phyloP scores from a whole-genome alignment of 2,113 vertebrate genomes.

The Pungitius pungitius region DNA sequence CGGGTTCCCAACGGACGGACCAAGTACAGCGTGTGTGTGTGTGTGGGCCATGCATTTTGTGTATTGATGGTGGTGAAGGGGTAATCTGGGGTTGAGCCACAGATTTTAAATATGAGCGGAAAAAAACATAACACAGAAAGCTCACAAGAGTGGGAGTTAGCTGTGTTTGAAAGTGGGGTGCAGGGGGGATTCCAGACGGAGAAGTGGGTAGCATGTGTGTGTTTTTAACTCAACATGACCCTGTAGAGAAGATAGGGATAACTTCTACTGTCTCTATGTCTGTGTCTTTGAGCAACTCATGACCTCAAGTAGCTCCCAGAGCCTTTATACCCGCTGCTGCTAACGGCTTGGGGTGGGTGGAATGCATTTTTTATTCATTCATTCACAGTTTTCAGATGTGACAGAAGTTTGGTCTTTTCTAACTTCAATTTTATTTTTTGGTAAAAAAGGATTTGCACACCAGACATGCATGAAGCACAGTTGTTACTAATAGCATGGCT shows the following conservation, averaged over 20 bases:
- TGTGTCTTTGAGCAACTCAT: neutral
- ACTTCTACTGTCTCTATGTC: neutral
- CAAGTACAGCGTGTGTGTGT: slow-evolving; percentile 22
- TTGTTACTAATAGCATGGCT: neutral
- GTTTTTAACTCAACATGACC: neutral
- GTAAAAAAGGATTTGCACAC: too few species aligned
- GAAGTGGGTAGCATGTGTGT: slow-evolving; percentile 4
- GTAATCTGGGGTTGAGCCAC: slow-evolving; percentile 6
- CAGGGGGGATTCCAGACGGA: slow-evolving; percentile 3
- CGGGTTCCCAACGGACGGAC: slow-evolving; percentile 23
- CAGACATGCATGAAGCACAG: neutral
- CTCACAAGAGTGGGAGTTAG: slow-evolving; percentile 22
- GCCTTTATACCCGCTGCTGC: too few species aligned
- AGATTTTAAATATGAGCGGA: slow-evolving; percentile 14
- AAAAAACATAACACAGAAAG: slow-evolving; percentile 24
- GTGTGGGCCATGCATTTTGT: neutral
- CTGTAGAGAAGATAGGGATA: neutral
- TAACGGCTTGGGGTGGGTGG: too few species aligned
- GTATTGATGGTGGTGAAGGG: slow-evolving; percentile 19
- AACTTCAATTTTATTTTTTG: neutral
- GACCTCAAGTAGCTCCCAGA: neutral
- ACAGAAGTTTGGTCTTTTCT: neutral
- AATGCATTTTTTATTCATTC: neutral
- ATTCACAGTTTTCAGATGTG: neutral
- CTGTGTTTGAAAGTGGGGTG: slow-evolving; percentile 1